Evolutionary conservation across 2,888 invertebrate species (phyloP).

Genomic region (Aphrophora alni): DNA sequence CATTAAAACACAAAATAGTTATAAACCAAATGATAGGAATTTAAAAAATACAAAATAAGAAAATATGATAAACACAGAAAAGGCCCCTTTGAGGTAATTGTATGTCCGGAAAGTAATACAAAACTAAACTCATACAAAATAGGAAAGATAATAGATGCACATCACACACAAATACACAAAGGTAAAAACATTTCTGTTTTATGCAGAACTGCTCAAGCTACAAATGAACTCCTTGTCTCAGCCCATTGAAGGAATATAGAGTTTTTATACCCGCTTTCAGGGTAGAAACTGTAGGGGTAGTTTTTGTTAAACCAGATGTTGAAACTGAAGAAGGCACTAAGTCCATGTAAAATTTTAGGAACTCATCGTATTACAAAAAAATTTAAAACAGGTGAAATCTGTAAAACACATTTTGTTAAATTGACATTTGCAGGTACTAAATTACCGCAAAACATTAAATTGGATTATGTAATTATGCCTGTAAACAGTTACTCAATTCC

Average conservation of each 20-base stretch:
- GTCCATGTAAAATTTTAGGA: not conserved
- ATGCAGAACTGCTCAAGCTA: not conserved
- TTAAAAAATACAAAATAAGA: too few relatives aligned
- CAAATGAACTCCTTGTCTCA: not conserved
- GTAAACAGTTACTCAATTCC: too few relatives aligned
- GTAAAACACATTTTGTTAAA: not conserved
- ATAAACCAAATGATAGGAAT: too few relatives aligned
- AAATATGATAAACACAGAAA: too few relatives aligned
- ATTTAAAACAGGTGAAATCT: not conserved
- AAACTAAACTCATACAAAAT: not conserved
- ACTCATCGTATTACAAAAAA: not conserved
- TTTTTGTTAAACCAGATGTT: not conserved
- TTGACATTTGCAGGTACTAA: not conserved
- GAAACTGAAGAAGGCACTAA: not conserved
- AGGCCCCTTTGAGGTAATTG: too few relatives aligned
- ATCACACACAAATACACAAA: not conserved
- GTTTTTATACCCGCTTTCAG: not conserved
- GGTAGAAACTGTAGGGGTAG: too few relatives aligned
- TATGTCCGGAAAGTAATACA: too few relatives aligned
- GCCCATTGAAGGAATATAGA: not conserved
- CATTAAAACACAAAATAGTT: too few relatives aligned
- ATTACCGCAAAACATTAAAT: not conserved
- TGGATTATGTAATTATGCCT: not conserved
- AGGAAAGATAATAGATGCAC: not conserved
- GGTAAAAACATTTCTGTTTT: not conserved